Conservation (phyloP, 2,888 invertebrate species). For the Pollenia amentaria region DNA sequence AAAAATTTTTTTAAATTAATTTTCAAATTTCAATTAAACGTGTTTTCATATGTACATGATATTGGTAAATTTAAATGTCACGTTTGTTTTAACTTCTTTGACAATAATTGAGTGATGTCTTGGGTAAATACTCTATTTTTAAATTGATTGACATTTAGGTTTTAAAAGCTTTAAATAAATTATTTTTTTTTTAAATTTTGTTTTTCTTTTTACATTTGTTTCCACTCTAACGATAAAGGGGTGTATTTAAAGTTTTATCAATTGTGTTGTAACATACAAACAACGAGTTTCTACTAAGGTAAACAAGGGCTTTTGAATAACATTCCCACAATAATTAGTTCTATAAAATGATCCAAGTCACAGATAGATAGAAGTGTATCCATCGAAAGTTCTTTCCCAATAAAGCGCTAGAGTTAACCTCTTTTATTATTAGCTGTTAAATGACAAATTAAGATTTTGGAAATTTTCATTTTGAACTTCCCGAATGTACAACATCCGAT, state of each 20-base stretch:
- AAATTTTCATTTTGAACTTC: too few species aligned
- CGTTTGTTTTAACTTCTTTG: constrained; percentile 49
- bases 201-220: neutral
- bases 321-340: too few species aligned
- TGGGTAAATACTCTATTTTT: constrained; percentile 17
- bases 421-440: too few species aligned
- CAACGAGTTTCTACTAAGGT: too few species aligned
- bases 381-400: too few species aligned
- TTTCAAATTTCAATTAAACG: constrained; percentile 38
- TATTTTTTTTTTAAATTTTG: neutral
- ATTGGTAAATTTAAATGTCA: constrained; percentile 28
- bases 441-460: too few species aligned
- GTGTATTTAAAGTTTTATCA: neutral
- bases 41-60: constrained; percentile 15
- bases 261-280: too few species aligned
- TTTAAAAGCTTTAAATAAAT: constrained; percentile 21
- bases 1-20: constrained; percentile 7
- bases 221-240: neutral
- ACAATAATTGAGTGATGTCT: constrained; percentile 26
- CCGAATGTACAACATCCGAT: too few species aligned
- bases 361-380: too few species aligned
- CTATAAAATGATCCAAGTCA: too few species aligned
- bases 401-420: too few species aligned
- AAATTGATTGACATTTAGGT: constrained; percentile 63
- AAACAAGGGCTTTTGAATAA: too few species aligned